Evolutionary conservation across 2,888 invertebrate species (phyloP).

Genomic region (Cataglyphis cursor): DNA sequence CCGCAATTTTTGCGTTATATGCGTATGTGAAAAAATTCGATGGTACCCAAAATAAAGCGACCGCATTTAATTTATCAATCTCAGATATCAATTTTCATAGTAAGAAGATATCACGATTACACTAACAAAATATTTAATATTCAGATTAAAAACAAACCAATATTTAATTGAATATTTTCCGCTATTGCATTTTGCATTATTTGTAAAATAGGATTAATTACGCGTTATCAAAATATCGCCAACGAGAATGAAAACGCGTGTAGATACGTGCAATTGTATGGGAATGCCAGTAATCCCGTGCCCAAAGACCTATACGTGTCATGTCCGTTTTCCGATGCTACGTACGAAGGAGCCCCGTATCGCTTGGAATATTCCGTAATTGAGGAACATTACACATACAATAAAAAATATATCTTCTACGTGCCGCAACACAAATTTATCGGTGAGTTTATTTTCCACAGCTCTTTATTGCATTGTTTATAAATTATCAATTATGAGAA

Average conservation of each 20-base stretch:
- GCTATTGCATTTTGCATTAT: not conserved
- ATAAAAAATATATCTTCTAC: conserved; percentile 81
- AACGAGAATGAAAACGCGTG: conserved; percentile 74
- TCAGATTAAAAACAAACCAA: not conserved
- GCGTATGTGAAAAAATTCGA: conserved; percentile 77
- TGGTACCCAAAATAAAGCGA: conserved; percentile 69
- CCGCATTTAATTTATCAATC: conserved; percentile 83
- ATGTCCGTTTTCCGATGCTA: conserved; percentile 79
- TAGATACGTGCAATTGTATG: conserved; percentile 73
- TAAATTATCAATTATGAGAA: not conserved
- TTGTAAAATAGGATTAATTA: conserved; percentile 75
- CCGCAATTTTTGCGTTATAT: conserved; percentile 76
- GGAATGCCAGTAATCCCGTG: conserved; percentile 59
- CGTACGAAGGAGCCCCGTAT: conserved; percentile 78
- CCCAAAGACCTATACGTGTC: conserved; percentile 78
- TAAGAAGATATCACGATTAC: conserved; percentile 65
- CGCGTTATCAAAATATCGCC: conserved; percentile 79
- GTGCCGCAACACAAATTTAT: conserved; percentile 80
- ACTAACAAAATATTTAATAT: not conserved
- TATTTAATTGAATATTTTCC: not conserved
- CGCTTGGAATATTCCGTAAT: conserved; percentile 78
- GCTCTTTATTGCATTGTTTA: not conserved
- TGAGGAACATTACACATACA: conserved; percentile 77
- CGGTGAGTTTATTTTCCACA: conserved; percentile 69
- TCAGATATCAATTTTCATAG: conserved; percentile 78